Percentiles rank a stretch among this genome's conserved stretches.
Conservation (phyloP, 2,113 vertebrate species). For the Semnopithecus entellus region DNA sequence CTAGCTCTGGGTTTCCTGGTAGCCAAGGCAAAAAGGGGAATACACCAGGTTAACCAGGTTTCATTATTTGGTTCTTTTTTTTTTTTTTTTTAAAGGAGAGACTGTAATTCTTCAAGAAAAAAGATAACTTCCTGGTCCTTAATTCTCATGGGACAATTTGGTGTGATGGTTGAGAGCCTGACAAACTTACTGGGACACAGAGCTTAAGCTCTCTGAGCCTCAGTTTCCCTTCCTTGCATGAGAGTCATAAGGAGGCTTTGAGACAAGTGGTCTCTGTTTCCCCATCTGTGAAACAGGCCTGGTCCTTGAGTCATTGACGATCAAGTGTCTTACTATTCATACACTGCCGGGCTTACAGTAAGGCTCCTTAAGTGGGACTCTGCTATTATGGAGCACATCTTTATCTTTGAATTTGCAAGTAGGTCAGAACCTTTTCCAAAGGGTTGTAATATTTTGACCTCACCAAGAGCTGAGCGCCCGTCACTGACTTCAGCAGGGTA, state of each 20-base stretch:
- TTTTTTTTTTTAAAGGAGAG: neutral
- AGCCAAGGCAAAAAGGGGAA: conserved; percentile 26
- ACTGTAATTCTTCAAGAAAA: neutral
- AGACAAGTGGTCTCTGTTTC: too few relatives aligned
- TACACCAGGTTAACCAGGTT: neutral
- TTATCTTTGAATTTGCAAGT: neutral
- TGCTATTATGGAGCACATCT: neutral
- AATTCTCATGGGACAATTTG: neutral
- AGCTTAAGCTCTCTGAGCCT: neutral
- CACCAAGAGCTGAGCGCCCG: neutral
- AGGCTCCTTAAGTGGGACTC: accelerated
- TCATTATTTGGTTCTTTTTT: neutral
- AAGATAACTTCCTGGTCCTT: neutral
- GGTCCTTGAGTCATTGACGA: too few relatives aligned
- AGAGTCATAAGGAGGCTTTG: accelerated
- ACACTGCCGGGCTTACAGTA: neutral
- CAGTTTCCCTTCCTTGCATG: accelerated
- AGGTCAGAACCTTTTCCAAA: neutral
- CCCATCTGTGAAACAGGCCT: too few relatives aligned
- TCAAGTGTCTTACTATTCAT: too few relatives aligned
- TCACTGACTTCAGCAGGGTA: neutral
- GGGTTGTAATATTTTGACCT: neutral
- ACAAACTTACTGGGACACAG: neutral
- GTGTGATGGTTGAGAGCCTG: neutral
- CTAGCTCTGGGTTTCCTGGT: neutral